phyloP scores from a whole-genome alignment of 2,797 vertebrate species.

The Orestias chungarensis region DNA sequence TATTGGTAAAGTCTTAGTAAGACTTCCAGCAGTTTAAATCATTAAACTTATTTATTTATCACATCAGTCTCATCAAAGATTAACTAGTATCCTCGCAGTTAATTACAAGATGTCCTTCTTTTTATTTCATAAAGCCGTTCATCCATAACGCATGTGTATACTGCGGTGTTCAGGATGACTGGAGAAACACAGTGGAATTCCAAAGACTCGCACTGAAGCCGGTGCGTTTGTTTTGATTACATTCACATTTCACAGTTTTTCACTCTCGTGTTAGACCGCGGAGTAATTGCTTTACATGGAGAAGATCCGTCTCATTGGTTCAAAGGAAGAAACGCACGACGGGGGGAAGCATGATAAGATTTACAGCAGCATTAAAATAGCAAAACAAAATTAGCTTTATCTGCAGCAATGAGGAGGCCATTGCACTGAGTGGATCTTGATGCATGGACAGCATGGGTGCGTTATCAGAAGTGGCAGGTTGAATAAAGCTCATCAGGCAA shows the following conservation, averaged over 20 bases:
- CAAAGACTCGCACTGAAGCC: conserved; percentile 35
- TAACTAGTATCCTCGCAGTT: conserved; percentile 71
- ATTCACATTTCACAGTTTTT: conserved; percentile 41
- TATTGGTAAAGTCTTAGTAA: conserved; percentile 47
- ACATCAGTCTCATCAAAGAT: conserved; percentile 77
- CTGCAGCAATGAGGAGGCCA: conserved; percentile 35
- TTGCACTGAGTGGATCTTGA: conserved; percentile 24
- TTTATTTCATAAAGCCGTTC: conserved; percentile 79
- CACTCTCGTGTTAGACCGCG: conserved; percentile 43
- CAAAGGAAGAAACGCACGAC: conserved; percentile 35
- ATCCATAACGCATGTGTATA: conserved; percentile 78
- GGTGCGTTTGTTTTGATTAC: conserved; percentile 69
- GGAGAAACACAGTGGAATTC: conserved; percentile 35
- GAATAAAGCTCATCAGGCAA: conserved; percentile 67
- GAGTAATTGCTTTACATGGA: conserved; percentile 57
- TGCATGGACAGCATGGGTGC: conserved; percentile 49
- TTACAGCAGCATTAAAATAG: conserved; percentile 50
- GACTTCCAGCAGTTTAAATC: conserved; percentile 52
- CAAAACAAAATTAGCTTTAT: conserved; percentile 52
- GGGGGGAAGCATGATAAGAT: conserved; percentile 49
- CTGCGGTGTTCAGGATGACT: conserved; percentile 65
- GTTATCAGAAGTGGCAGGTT: conserved; percentile 70
- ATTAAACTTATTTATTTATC: conserved; percentile 78
- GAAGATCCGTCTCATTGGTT: conserved; percentile 57
- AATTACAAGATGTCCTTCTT: conserved; percentile 74